Evolutionary conservation across 1,140 invertebrate genomes (phyloP).

Genomic region (Lineus longissimus): DNA sequence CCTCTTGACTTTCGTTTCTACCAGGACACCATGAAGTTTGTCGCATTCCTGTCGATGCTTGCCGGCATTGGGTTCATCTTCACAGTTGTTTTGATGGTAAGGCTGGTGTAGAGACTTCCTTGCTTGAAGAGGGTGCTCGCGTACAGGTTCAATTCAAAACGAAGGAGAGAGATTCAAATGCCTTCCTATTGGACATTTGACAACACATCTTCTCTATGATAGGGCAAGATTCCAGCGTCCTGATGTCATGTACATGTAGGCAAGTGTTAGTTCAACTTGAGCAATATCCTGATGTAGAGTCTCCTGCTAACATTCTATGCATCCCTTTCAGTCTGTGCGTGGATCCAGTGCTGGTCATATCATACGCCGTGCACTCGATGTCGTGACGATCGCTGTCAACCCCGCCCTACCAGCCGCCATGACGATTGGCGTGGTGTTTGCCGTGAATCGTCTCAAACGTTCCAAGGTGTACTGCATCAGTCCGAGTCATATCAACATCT

Average conservation of each 20-base stretch:
- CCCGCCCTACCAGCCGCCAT: conserved; percentile 95
- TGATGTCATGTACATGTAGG: too few species aligned
- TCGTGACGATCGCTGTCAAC: conserved; percentile 92
- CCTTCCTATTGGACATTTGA: too few species aligned
- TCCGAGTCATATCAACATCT: conserved; percentile 84
- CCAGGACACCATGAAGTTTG: conserved; percentile 85
- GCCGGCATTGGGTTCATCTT: conserved; percentile 77
- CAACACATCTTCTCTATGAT: too few species aligned
- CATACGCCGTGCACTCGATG: conserved; percentile 77
- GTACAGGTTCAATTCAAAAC: too few species aligned
- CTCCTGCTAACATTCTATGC: conserved; percentile 1
- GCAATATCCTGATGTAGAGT: too few species aligned
- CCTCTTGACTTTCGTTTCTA: conserved; percentile 90
- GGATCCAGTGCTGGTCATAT: conserved; percentile 46
- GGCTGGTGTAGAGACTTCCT: too few species aligned
- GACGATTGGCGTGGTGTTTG: conserved; percentile 84
- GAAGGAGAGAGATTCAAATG: too few species aligned
- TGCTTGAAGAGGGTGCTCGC: too few species aligned
- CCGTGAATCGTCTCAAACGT: conserved; percentile 68
- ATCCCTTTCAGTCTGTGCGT: neutral
- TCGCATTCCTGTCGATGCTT: conserved; percentile 74
- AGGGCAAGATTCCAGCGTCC: too few species aligned
- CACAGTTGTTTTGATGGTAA: conserved; percentile 75
- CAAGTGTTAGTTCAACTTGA: too few species aligned
- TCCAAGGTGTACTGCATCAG: conserved; percentile 89